A percentile compares a stretch with the other conserved stretches of the same genome.
Evolutionary conservation across 2,797 vertebrate genomes (phyloP).

Genomic region (Rhincodon typus): DNA sequence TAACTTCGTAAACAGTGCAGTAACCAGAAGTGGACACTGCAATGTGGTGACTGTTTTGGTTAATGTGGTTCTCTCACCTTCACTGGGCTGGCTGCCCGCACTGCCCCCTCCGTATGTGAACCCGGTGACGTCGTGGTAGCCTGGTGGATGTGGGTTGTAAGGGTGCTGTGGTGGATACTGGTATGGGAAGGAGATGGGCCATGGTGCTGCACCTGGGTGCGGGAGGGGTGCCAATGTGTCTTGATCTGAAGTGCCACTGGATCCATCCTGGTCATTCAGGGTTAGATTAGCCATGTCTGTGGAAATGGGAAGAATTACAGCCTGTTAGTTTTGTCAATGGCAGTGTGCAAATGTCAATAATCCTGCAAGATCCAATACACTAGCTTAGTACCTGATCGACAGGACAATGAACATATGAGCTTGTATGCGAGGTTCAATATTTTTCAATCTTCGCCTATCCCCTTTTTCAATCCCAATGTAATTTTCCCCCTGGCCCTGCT

Average conservation of each 20-base stretch:
- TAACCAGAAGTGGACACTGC: not conserved
- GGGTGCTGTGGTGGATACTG: conserved; percentile 80
- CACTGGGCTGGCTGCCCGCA: conserved; percentile 83
- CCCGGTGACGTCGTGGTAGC: conserved; percentile 63
- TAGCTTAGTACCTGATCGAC: not conserved
- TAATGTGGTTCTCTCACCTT: conserved; percentile 60
- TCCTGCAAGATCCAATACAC: not conserved
- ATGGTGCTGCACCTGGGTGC: conserved; percentile 84
- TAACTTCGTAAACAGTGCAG: not conserved
- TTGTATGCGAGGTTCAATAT: not conserved
- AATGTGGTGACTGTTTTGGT: not conserved
- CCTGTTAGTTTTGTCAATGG: not conserved
- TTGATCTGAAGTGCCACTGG: conserved; percentile 93
- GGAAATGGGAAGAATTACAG: conserved; percentile 14
- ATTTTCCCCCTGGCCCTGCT: not conserved
- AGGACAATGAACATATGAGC: not conserved
- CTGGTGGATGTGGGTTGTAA: conserved; percentile 70
- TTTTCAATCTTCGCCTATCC: not conserved
- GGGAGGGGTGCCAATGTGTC: conserved; percentile 92
- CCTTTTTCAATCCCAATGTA: not conserved
- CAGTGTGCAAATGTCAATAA: not conserved
- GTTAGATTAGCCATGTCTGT: conserved; percentile 92
- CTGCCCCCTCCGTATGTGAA: conserved; percentile 83
- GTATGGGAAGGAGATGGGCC: conserved; percentile 86
- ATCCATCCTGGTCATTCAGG: conserved; percentile 91